Evolutionary conservation across 2,888 invertebrate genomes (phyloP).

Genomic region (Agrochola lota): DNA sequence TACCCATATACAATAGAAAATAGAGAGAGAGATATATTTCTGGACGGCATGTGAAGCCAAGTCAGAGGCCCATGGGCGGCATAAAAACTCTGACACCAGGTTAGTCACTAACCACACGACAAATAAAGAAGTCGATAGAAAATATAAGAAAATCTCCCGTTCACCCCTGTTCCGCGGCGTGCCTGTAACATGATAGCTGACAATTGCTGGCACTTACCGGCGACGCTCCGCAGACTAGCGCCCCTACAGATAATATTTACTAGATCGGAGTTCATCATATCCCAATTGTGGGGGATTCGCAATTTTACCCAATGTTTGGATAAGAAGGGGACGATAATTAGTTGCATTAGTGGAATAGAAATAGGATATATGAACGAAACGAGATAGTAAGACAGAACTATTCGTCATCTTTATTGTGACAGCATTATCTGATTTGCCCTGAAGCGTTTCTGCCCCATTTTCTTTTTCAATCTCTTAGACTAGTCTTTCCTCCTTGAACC

Average conservation of each 20-base stretch:
- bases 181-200: slow-evolving; percentile 75
- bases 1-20: not conserved
- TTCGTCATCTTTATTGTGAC: not conserved
- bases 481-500: too few relatives aligned
- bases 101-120: too few relatives aligned
- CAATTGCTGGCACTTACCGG: slow-evolving; percentile 74
- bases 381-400: not conserved
- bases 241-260: slow-evolving; percentile 55
- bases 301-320: slow-evolving; percentile 20
- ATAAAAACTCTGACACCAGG: too few relatives aligned
- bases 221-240: slow-evolving; percentile 43
- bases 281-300: slow-evolving; percentile 44
- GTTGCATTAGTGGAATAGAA: slow-evolving; percentile 40
- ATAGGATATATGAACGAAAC: slow-evolving; percentile 20
- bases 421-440: not conserved
- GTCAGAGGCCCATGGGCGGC: too few relatives aligned
- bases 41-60: too few relatives aligned
- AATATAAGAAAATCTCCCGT: not conserved
- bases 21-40: too few relatives aligned
- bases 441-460: not conserved
- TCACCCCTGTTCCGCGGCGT: slow-evolving; percentile 40
- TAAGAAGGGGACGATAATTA: slow-evolving; percentile 42
- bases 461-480: too few relatives aligned
- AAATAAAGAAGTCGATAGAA: not conserved
- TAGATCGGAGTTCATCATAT: slow-evolving; percentile 48